Evolutionary conservation across 2,797 vertebrate species (phyloP).

Genomic region (Acestrorhynchus altus): DNA sequence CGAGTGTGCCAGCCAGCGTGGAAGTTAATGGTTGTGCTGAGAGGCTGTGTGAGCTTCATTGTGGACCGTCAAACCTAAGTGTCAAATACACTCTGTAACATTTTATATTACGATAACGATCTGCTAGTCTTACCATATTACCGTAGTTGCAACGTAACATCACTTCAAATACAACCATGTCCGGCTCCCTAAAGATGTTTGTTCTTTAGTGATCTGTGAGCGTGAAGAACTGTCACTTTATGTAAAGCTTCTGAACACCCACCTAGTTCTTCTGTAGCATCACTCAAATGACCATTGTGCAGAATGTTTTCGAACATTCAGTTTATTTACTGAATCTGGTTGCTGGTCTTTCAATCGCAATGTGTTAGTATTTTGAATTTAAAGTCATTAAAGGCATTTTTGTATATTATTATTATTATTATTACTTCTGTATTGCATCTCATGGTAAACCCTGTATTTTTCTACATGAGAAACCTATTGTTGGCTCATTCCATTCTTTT

Average conservation of each 20-base stretch:
- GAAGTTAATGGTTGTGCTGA: not conserved
- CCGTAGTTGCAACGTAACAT: no score
- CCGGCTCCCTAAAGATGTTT: no score
- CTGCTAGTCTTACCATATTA: not conserved
- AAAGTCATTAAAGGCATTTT: no score
- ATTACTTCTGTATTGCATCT: not conserved
- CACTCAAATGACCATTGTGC: no score
- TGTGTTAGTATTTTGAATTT: no score
- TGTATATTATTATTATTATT: not conserved
- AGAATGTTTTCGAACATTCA: not conserved
- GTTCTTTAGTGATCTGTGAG: no score
- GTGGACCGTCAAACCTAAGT: slow-evolving; percentile 13
- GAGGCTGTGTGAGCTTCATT: slow-evolving; percentile 3
- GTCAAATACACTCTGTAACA: not conserved
- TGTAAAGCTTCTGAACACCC: no score
- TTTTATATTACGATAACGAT: not conserved
- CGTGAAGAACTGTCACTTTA: no score
- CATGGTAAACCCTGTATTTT: slow-evolving; percentile 12
- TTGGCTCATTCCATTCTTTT: not conserved
- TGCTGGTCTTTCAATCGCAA: not conserved
- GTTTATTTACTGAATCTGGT: not conserved
- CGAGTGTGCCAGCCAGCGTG: slow-evolving; percentile 28
- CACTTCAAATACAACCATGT: not conserved
- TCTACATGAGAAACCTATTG: not conserved
- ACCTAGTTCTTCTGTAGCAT: no score